phyloP scores from a whole-genome alignment of 2,888 invertebrate species.

The Drosophila macrospina region DNA sequence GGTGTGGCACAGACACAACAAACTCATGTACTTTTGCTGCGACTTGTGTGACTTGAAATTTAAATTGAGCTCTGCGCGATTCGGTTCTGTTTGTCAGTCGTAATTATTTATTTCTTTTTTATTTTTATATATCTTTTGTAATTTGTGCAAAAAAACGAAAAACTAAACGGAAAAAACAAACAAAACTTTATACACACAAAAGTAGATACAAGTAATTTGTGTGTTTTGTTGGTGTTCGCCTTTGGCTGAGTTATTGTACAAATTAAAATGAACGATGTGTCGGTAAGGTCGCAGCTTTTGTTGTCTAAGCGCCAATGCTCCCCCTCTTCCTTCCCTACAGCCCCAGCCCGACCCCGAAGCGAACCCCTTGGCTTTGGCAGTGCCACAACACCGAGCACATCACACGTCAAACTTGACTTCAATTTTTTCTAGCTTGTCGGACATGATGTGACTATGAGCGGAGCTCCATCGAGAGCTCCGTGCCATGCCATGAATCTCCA shows the following conservation, averaged over 20 bases:
- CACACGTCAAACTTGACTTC: conserved; percentile 67
- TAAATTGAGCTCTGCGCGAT: conserved; percentile 69
- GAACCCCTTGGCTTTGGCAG: conserved; percentile 12
- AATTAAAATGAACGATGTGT: conserved; percentile 84
- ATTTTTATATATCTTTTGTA: too few species aligned
- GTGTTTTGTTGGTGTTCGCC: conserved; percentile 38
- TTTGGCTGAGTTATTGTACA: conserved; percentile 72
- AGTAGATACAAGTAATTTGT: conserved; percentile 18
- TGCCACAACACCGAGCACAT: too few species aligned
- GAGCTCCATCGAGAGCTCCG: conserved; percentile 12
- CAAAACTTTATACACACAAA: conserved; percentile 8
- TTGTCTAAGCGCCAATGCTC: conserved; percentile 70
- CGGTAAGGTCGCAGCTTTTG: conserved; percentile 71
- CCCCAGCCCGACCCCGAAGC: conserved; percentile 11
- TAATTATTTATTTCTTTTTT: conserved; percentile 70
- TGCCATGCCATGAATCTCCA: conserved; percentile 67
- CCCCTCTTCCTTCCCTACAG: too few species aligned
- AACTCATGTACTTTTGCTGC: conserved; percentile 43
- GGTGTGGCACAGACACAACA: conserved; percentile 17
- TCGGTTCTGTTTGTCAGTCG: conserved; percentile 33
- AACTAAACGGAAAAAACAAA: neutral
- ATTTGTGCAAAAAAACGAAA: conserved; percentile 43
- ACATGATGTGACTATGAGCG: conserved; percentile 80
- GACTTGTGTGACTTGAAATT: conserved; percentile 83
- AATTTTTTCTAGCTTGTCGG: conserved; percentile 69